phyloP scores from a whole-genome alignment of 2,888 invertebrate species.

The Corbicula japonica region DNA sequence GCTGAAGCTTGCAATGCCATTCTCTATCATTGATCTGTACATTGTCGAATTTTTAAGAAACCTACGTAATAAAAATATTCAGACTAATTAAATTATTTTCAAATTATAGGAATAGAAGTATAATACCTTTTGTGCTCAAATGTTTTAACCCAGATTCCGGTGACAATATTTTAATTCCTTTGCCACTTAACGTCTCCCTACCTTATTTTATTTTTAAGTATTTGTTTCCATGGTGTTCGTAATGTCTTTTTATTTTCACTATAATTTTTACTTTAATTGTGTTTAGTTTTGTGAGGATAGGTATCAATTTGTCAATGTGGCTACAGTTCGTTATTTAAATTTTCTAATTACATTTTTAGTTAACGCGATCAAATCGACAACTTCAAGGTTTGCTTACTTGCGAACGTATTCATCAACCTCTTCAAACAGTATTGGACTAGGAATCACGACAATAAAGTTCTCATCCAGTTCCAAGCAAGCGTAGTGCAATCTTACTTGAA shows the following conservation, averaged over 20 bases:
- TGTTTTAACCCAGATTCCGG: background rate
- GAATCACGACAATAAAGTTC: slow-evolving; percentile 26
- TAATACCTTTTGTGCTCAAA: background rate
- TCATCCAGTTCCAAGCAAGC: slow-evolving; percentile 51
- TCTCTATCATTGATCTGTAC: background rate
- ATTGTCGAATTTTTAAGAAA: background rate
- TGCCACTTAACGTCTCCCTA: no score
- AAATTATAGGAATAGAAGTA: background rate
- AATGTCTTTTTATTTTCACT: no score
- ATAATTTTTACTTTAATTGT: no score
- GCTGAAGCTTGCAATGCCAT: background rate
- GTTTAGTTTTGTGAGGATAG: no score
- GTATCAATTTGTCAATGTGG: no score
- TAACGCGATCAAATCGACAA: background rate
- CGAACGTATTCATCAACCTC: slow-evolving; percentile 34
- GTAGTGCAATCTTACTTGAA: slow-evolving; percentile 47
- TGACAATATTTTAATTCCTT: background rate
- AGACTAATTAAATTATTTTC: background rate
- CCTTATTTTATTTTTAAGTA: no score
- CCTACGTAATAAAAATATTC: background rate
- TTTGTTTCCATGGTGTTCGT: no score
- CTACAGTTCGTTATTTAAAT: background rate
- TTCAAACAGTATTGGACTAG: slow-evolving; percentile 34
- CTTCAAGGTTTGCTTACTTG: slow-evolving; percentile 12
- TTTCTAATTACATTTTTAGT: background rate